A percentile compares a stretch with the other conserved stretches of the same genome.
phyloP scores from a whole-genome alignment of 2,888 invertebrate genomes.

The Epistrophella euchroma region DNA sequence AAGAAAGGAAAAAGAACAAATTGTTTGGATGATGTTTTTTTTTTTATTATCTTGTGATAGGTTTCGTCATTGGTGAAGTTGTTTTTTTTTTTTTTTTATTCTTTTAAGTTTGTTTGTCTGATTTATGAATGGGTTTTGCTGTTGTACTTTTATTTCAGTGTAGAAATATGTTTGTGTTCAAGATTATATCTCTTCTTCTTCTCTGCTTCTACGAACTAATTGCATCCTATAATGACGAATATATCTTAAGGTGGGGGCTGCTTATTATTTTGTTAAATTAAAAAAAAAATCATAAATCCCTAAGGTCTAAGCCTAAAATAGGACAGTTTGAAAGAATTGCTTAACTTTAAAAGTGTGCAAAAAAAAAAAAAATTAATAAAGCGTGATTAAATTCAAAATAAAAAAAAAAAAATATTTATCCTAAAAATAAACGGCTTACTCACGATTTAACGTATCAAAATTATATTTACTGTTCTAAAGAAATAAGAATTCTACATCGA shows the following conservation, averaged over 20 bases:
- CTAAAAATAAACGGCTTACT: too few relatives aligned
- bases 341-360: not conserved
- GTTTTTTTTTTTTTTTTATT: not conserved
- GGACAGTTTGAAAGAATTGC: not conserved
- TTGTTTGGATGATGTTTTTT: slow-evolving; percentile 66
- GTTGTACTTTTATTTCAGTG: slow-evolving; percentile 19
- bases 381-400: too few relatives aligned
- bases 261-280: not conserved
- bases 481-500: too few relatives aligned
- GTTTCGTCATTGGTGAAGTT: slow-evolving; percentile 47
- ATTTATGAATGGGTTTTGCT: slow-evolving; percentile 42
- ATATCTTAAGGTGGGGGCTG: not conserved
- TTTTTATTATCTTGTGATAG: slow-evolving; percentile 47
- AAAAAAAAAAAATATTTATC: too few relatives aligned
- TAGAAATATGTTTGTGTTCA: slow-evolving; percentile 37
- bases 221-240: slow-evolving; percentile 58
- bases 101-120: slow-evolving; percentile 42
- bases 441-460: too few relatives aligned
- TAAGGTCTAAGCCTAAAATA: not conserved
- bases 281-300: not conserved
- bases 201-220: slow-evolving; percentile 76
- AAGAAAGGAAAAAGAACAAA: slow-evolving; percentile 77
- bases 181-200: slow-evolving; percentile 65
- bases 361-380: too few relatives aligned
- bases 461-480: too few relatives aligned